Evolutionary conservation across 2,888 invertebrate species (phyloP), one percentile per base, ranked within the genome.

Genomic region (Phengaris alcon): DNA sequence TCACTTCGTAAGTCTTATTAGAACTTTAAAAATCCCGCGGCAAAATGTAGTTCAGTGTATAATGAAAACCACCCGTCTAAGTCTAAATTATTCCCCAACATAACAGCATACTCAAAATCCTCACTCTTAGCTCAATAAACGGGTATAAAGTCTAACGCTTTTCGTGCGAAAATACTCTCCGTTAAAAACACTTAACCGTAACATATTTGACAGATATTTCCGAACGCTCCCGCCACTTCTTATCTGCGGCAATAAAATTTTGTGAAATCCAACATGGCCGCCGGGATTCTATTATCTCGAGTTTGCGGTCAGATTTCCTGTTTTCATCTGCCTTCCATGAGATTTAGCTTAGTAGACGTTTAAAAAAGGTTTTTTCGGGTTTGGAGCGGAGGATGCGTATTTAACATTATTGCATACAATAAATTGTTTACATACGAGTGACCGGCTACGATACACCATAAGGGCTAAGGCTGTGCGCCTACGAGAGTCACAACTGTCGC

Each of bases 241-340:
- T 81, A 81, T 81, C 81, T 77, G 79, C 59, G 79, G 75, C 78
- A 79, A 80, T 81, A 81, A 81, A 81, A 78, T 79, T 77, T 79
- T 79, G 78, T 79, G 77, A 80, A 81, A 81, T 79, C 77, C 81
- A 81, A 81, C 78, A 81, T 80, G 81, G 81, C 79, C 75, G 77
- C 54, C 77, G 75, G 68, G 76, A 75, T 75, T 75, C 75, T 57
- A 70, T 79, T 79, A 78, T 77, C 77, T 78, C 78, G 74, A 77
- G 77, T 77, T 78, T 76, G 78, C 75, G 77, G 76, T 77, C 77
- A 79, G 77, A 79, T 79, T 78, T 77, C 74, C 77, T 76, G 75
- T 75, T 75, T 75, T 75, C 69, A 70, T 70, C 69, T 55, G 69
- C 54, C 46, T 69, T 48, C 22, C 22, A 35, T 22, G 68, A 52